phyloP scores from a whole-genome alignment of 1,140 invertebrate species.

The Diuraphis noxia region DNA sequence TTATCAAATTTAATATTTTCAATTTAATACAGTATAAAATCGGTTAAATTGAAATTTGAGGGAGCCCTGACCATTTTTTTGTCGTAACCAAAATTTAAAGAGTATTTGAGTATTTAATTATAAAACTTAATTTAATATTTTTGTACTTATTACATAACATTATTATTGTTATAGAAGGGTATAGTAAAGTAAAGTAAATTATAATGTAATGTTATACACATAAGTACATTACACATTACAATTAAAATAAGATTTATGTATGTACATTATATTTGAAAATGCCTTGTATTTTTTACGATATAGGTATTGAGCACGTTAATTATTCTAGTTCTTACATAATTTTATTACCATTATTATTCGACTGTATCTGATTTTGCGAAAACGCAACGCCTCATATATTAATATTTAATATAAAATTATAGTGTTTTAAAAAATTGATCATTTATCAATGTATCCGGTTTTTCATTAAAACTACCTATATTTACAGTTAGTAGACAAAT shows the following conservation, averaged over 20 bases:
- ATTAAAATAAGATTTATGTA: not conserved
- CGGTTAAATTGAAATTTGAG: not conserved
- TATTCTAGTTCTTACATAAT: not conserved
- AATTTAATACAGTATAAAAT: not conserved
- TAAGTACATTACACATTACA: not conserved
- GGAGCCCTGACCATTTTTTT: not conserved
- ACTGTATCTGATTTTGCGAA: not conserved
- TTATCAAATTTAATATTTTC: not conserved
- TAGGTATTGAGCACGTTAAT: not conserved
- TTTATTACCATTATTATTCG: not conserved
- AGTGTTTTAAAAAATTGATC: not conserved
- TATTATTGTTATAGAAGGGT: no score
- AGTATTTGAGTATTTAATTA: no score
- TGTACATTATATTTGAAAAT: not conserved
- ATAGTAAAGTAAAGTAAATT: no score
- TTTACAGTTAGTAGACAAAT: not conserved
- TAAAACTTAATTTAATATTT: not conserved
- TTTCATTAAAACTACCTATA: not conserved
- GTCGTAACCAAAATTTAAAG: not conserved
- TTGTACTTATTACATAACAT: not conserved
- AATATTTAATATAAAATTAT: not conserved
- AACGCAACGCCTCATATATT: not conserved
- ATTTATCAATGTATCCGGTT: not conserved
- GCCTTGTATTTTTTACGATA: not conserved
- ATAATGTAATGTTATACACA: not conserved